Conservation (phyloP, 2,888 invertebrate genomes). For the Macrosoma leucophasiata region DNA sequence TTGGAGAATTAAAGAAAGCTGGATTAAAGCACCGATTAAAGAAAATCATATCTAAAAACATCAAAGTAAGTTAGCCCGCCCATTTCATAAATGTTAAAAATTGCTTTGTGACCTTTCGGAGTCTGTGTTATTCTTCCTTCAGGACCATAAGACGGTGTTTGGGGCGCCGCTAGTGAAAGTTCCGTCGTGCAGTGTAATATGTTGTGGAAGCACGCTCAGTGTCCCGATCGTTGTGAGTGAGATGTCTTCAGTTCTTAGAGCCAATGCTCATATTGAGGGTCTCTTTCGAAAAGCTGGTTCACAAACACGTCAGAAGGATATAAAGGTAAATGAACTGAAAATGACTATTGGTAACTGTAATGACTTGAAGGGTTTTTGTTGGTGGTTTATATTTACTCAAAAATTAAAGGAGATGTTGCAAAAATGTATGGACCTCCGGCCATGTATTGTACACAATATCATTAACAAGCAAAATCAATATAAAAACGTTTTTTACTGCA, state of each 20-base stretch:
- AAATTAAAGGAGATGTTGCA: too few species aligned
- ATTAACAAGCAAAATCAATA: too few species aligned
- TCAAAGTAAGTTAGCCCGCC: conserved; percentile 54
- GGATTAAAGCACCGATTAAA: conserved; percentile 84
- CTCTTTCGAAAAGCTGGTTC: conserved; percentile 93
- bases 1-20: conserved; percentile 79
- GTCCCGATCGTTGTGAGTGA: conserved; percentile 84
- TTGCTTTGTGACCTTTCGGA: conserved; percentile 1
- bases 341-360: neutral
- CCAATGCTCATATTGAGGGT: conserved; percentile 85
- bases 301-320: conserved; percentile 86
- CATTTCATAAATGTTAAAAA: neutral
- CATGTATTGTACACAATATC: too few species aligned
- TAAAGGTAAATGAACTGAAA: conserved; percentile 76
- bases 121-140: conserved; percentile 21
- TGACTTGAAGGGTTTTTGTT: too few species aligned
- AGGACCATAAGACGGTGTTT: conserved; percentile 68
- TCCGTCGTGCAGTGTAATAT: conserved; percentile 72
- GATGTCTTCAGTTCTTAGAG: conserved; percentile 80
- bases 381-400: too few species aligned
- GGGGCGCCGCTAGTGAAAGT: conserved; percentile 67
- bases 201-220: conserved; percentile 81
- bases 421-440: too few species aligned
- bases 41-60: conserved; percentile 75
- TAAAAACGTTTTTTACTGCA: too few species aligned